Percentiles rank a stretch among this genome's conserved stretches.
Evolutionary conservation across 1,140 invertebrate genomes (phyloP).

Genomic region (Caenorhabditis tropicalis): DNA sequence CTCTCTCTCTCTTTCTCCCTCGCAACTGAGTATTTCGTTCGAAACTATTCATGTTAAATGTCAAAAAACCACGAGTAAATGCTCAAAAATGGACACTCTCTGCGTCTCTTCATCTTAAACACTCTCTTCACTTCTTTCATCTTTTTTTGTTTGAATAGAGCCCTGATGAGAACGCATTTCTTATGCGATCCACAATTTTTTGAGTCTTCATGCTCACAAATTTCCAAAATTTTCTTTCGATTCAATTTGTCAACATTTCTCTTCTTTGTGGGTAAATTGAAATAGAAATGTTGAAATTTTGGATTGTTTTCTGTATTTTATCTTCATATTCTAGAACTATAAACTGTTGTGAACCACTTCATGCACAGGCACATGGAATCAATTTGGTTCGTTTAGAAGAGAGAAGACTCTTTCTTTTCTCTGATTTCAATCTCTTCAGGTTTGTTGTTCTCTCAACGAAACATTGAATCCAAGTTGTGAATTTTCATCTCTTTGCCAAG

Average conservation of each 20-base stretch:
- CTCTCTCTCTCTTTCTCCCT: too few species aligned
- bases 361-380: conserved; percentile 22
- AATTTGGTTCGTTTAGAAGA: background rate
- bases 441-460: conserved; percentile 4
- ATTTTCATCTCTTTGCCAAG: conserved; percentile 36
- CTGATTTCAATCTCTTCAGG: background rate
- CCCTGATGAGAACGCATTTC: conserved; percentile 29
- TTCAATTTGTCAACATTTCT: background rate
- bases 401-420: background rate
- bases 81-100: conserved; percentile 42
- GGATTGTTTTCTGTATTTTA: background rate
- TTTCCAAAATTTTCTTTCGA: background rate
- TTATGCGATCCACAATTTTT: conserved; percentile 33
- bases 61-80: conserved; percentile 25
- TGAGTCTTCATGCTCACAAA: conserved; percentile 7
- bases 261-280: background rate
- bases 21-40: too few species aligned
- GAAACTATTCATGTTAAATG: background rate
- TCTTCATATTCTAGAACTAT: background rate
- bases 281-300: background rate
- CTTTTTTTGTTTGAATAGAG: conserved; percentile 41
- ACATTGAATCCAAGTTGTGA: conserved; percentile 38
- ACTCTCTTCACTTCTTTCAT: background rate
- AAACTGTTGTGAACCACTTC: background rate
- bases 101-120: background rate